phyloP scores from a whole-genome alignment of 2,888 invertebrate genomes.

The Lamellibrachia satsuma region DNA sequence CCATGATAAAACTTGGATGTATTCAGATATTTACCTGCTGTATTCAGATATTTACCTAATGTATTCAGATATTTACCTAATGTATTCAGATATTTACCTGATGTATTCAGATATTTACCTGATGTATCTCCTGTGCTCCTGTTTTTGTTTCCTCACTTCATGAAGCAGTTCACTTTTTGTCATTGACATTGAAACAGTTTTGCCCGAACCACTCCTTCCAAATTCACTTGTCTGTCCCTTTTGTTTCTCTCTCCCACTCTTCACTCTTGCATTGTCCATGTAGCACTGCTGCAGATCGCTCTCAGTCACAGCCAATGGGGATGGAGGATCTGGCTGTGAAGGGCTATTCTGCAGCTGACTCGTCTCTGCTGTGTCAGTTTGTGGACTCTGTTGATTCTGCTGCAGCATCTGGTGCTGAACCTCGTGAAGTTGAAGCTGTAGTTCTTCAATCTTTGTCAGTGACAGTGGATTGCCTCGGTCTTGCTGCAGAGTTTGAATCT shows the following conservation, averaged over 20 bases:
- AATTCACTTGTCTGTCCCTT: background rate
- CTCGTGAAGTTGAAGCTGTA: constrained; percentile 17
- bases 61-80: constrained; percentile 42
- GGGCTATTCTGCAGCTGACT: background rate
- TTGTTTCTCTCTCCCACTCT: background rate
- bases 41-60: background rate
- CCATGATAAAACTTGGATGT: background rate
- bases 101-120: constrained; percentile 41
- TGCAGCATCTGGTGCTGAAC: background rate
- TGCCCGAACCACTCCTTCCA: background rate
- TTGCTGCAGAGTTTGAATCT: background rate
- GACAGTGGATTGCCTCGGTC: background rate
- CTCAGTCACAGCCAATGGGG: background rate
- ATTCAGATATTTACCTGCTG: constrained; percentile 40
- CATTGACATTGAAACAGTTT: constrained; percentile 41
- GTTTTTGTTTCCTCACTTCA: constrained; percentile 53
- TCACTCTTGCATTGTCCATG: background rate
- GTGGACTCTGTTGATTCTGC: background rate
- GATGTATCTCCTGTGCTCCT: constrained; percentile 50
- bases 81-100: too few relatives aligned
- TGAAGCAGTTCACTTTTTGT: constrained; percentile 50
- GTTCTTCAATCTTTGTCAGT: constrained; percentile 8
- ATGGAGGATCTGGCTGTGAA: background rate
- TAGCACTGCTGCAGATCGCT: background rate
- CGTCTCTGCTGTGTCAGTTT: background rate